Percentiles rank a stretch among this genome's conserved stretches.
Conservation (phyloP, 1,140 invertebrate genomes). For the Temnothorax curvispinosus region DNA sequence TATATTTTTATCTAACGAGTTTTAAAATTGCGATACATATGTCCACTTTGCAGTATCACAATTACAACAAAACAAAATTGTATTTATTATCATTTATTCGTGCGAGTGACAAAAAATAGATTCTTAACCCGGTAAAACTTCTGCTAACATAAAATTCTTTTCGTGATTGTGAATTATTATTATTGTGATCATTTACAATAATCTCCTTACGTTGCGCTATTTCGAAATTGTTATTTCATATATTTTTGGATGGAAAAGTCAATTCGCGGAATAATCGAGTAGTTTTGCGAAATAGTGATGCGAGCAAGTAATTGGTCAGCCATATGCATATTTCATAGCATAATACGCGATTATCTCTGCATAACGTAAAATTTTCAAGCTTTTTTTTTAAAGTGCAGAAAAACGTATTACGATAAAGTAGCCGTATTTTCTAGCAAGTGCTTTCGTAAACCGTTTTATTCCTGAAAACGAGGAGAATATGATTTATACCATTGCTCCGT, state of each 20-base stretch:
- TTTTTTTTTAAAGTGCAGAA: not conserved
- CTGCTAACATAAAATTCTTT: not conserved
- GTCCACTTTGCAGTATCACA: not conserved
- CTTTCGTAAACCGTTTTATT: constrained; percentile 6
- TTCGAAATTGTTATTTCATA: not conserved
- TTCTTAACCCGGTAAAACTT: too few species aligned
- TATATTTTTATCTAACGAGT: constrained; percentile 6
- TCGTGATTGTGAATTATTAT: not conserved
- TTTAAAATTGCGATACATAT: constrained; percentile 10
- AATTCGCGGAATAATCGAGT: not conserved
- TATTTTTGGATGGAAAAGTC: not conserved
- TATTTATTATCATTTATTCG: constrained; percentile 18
- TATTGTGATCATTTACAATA: not conserved
- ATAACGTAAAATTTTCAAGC: not conserved
- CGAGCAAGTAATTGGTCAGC: constrained; percentile 3
- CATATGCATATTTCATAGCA: not conserved
- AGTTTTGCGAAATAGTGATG: not conserved
- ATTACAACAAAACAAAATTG: constrained; percentile 3
- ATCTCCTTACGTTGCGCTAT: not conserved
- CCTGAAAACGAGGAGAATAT: constrained; percentile 18
- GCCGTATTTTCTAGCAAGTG: not conserved
- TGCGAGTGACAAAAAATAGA: not conserved
- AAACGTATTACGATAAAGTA: constrained; percentile 11
- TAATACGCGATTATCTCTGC: constrained; percentile 14
- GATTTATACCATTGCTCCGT: constrained; percentile 33